These are phyloP conservation scores for Pelmatolapia mariae DNA, from an alignment of 2,113 vertebrate species.

Conservation along the genomic window DNA sequence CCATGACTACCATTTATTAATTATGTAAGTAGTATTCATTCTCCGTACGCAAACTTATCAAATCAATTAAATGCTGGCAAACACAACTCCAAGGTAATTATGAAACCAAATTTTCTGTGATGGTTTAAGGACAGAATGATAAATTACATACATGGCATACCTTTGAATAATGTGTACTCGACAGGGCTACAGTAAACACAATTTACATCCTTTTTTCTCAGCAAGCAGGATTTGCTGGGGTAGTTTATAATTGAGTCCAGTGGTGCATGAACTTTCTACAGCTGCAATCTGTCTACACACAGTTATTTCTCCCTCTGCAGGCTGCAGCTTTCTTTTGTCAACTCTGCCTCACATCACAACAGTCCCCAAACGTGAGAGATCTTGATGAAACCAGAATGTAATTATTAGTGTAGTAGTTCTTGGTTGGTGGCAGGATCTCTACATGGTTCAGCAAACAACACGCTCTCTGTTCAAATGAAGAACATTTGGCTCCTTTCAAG, in stretches of 20 bases:
- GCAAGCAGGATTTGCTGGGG: conserved; percentile 49
- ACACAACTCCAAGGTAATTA: conserved; percentile 34
- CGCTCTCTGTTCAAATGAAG: conserved; percentile 32
- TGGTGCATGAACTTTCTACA: conserved; percentile 63
- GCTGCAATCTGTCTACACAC: conserved; percentile 60
- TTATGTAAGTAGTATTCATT: not conserved
- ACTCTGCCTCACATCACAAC: conserved; percentile 20
- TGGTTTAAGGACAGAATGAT: conserved; percentile 27
- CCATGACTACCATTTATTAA: not conserved
- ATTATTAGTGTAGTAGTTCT: conserved; percentile 63
- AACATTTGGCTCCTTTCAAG: conserved; percentile 56
- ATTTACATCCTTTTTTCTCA: conserved; percentile 55
- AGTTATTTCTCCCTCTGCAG: conserved; percentile 51
- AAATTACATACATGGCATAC: conserved; percentile 44
- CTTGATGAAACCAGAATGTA: conserved; percentile 64
- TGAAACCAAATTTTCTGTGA: conserved; percentile 10
- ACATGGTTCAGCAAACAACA: conserved; percentile 58
- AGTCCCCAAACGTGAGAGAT: conserved; percentile 57
- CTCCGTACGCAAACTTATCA: not conserved
- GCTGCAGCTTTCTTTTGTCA: conserved; percentile 48
- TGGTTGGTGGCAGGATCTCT: conserved; percentile 55
- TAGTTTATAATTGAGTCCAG: conserved; percentile 71
- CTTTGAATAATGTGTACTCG: conserved; percentile 53
- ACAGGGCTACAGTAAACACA: conserved; percentile 53
- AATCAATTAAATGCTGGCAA: conserved; percentile 32